Base-by-base conservation (phyloP, 2,797 vertebrate genomes). In the Pristis pectinata region DNA sequence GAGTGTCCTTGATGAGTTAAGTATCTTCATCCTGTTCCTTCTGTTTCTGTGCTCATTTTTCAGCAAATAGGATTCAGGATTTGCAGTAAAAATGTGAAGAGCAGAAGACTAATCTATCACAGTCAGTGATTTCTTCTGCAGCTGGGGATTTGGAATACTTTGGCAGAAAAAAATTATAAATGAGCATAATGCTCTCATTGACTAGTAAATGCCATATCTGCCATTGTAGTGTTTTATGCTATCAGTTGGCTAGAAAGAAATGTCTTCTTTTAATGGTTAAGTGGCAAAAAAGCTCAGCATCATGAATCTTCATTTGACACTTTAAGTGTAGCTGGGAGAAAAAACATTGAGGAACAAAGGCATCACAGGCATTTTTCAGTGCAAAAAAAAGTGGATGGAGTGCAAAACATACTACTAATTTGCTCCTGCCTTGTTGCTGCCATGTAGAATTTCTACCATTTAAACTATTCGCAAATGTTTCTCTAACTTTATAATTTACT, bases 201-300 rank as follows among this genome's bases (percentile, higher is more conserved):
- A 74, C 41, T 30, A 74, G 92, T 74, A 93, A 93, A 74, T 93
- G 41, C 44, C 92, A 93, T 74, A 34, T 93, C 41, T 93, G 92
- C 72, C 41, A 74, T 72, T 44, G 44, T 74, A 34, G 24, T 49
- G 72, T 27, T 19, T 53, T 74, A 70, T 19, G 41, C 15, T 74
- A 93, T 74, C 70, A 74, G 37, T 49, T 74, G 70, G 24, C 41
- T 34, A 34, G 67, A 53, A 74, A 74, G 41, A 93, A 93, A 93
- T 93, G 70, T 74, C 34, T 44, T 49, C 44, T 93, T 74, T 92
- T 53, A 11, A 41, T 74, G 72, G 67, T 74, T 74, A 34, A 44
- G 70, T 44, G 70, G 67, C 67, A 93, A 93, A 74, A 87, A 30
- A 9, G 27, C 67, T 93, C 44, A 74, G 10, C 13, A n/a, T 74